Base-by-base conservation (phyloP, 2,888 invertebrate species). In the Piscicola geometra region DNA sequence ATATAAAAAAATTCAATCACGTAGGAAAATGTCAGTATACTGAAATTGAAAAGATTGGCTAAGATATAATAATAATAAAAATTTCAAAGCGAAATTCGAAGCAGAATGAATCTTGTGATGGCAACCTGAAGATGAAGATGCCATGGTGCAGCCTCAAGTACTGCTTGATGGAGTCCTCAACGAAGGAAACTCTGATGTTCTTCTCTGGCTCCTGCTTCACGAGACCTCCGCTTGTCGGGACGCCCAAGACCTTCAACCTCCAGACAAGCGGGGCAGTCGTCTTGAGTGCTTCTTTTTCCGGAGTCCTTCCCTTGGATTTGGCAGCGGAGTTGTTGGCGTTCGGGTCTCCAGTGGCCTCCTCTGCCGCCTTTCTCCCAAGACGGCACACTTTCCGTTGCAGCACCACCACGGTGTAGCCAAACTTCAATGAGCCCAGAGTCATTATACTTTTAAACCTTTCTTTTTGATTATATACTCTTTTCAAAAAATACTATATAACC, bases 111-210 rank as follows among this genome's bases (percentile, higher is more conserved):
- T n/a, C n/a, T n/a, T n/a, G n/a, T n/a, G n/a, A n/a, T n/a, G n/a
- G n/a, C n/a, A 1, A 73, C 73, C 73, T 73, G 64, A 73, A 73
- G 21, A 73, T 35, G 41, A 56, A 60, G 15, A 56, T 5, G 5
- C 28, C 35, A 0, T 36, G 32, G 12, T 33, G 30, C 25, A 64
- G 73, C n/a, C 32, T 36, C 25, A 56, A 33, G 36, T 73, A 73
- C 21, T 60, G 60, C 12, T 35, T 28, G 30, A 73, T 33, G 52
- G 25, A 12, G 2, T 1, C 5, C 2, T 35, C 64, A 28, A 32
- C 36, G 25, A 73, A 73, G 2, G 32, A 28, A 0, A 35, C 56
- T 52, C 5, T 73, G 28, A 73, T 12, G 12, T 12, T 5, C 32
- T 73, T 33, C 30, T 64, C 52, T 12, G 71, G 32, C 0, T 64